These are phyloP conservation scores for Drymodes brunneopygia DNA, from an alignment of 2,113 vertebrate species.

Conservation along the genomic window DNA sequence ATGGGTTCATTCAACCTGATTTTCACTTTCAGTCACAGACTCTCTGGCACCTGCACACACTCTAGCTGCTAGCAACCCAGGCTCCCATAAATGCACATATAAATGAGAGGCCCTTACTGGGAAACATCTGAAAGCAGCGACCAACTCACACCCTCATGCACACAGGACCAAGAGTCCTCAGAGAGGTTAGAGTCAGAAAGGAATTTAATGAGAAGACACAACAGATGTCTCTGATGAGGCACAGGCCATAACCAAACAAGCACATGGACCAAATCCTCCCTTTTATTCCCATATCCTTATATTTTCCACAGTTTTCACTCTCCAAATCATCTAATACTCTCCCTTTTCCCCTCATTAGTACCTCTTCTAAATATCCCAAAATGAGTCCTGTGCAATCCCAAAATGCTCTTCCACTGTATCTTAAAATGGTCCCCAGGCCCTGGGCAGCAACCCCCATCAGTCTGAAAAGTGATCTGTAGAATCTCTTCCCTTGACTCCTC, in stretches of 20 bases:
- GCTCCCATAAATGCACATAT: background rate
- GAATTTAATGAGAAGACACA: background rate
- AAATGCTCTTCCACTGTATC: background rate
- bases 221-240: background rate
- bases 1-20: background rate
- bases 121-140: background rate
- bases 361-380: background rate
- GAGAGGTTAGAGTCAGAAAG: background rate
- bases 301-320: background rate
- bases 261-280: background rate
- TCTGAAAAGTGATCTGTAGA: background rate
- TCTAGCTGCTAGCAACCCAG: background rate
- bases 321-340: background rate
- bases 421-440: too few relatives aligned
- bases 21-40: background rate
- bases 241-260: background rate
- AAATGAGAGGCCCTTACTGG: background rate
- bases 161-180: background rate
- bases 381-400: background rate
- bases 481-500: background rate
- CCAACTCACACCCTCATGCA: fast-evolving
- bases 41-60: fast-evolving
- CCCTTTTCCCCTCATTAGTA: background rate
- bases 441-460: background rate
- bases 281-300: background rate